Percentiles rank a stretch among this genome's conserved stretches.
Conservation (phyloP, 2,888 invertebrate species). For the Coleophora deauratella region DNA sequence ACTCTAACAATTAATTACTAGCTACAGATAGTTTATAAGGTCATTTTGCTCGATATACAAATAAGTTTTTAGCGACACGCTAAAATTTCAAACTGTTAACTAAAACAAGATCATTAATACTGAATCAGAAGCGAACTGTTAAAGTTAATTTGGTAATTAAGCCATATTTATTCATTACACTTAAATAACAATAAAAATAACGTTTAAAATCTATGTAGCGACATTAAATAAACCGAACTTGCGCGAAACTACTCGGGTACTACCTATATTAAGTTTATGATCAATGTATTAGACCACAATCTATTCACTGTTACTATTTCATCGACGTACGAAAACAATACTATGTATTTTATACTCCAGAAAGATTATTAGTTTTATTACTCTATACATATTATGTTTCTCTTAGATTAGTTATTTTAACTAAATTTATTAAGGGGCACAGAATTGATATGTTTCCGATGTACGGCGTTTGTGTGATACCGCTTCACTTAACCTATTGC, state of each 20-base stretch:
- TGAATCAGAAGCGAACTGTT: conserved; percentile 65
- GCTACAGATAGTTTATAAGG: conserved; percentile 65
- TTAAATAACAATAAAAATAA: conserved; percentile 54
- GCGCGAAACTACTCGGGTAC: conserved; percentile 62
- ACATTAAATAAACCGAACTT: conserved; percentile 42
- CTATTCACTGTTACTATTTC: conserved; percentile 35
- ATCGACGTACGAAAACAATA: conserved; percentile 64
- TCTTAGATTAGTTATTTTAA: conserved; percentile 68
- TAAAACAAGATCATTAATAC: conserved; percentile 65
- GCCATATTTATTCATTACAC: conserved; percentile 54
- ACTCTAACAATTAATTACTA: conserved; percentile 74
- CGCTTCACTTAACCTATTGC: conserved; percentile 73
- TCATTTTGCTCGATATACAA: conserved; percentile 72
- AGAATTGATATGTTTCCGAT: conserved; percentile 87
- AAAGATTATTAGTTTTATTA: conserved; percentile 63
- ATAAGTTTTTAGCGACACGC: conserved; percentile 55
- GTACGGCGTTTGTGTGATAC: conserved; percentile 79
- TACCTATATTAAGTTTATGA: conserved; percentile 38
- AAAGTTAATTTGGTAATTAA: conserved; percentile 68
- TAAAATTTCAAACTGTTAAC: conserved; percentile 43
- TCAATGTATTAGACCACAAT: conserved; percentile 36
- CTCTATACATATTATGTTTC: conserved; percentile 65
- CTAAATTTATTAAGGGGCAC: conserved; percentile 81
- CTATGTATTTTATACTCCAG: conserved; percentile 66
- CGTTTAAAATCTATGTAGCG: conserved; percentile 40